Conservation (phyloP, 2,888 invertebrate genomes). For the Hirtodrosophila duncani region DNA sequence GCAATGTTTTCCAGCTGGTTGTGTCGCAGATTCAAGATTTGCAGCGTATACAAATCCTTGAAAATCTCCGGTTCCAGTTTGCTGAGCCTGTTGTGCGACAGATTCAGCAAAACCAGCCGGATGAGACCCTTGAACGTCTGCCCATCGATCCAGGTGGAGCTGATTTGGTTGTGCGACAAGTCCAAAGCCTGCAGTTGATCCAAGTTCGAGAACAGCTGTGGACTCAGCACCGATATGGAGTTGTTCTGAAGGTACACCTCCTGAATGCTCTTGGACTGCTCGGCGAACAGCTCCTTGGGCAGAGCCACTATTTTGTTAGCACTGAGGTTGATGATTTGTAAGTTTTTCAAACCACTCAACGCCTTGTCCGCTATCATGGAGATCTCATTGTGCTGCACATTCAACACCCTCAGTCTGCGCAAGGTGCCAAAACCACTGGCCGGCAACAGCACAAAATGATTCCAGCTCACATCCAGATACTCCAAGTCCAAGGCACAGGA, state of each 20-base stretch:
- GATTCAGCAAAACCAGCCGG: conserved; percentile 90
- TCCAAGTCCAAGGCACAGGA: conserved; percentile 89
- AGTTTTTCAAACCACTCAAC: conserved; percentile 86
- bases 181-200: conserved; percentile 89
- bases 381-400: conserved; percentile 92
- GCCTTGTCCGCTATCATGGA: conserved; percentile 92
- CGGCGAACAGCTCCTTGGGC: conserved; percentile 90
- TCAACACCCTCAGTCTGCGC: conserved; percentile 87
- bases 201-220: conserved; percentile 90
- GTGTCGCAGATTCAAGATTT: conserved; percentile 90
- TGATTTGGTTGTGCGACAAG: conserved; percentile 90
- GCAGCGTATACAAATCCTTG: conserved; percentile 90
- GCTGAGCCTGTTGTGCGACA: conserved; percentile 90
- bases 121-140: conserved; percentile 92
- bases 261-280: conserved; percentile 87
- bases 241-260: conserved; percentile 95
- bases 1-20: conserved; percentile 90
- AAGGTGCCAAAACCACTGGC: conserved; percentile 89
- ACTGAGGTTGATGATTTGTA: conserved; percentile 92
- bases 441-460: conserved; percentile 90
- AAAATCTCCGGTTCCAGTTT: conserved; percentile 91
- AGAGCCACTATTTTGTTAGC: conserved; percentile 93
- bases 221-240: conserved; percentile 90
- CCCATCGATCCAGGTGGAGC: conserved; percentile 91
- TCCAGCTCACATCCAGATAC: conserved; percentile 89